phyloP scores from a whole-genome alignment of 2,113 vertebrate genomes.

The Podocnemis expansa region DNA sequence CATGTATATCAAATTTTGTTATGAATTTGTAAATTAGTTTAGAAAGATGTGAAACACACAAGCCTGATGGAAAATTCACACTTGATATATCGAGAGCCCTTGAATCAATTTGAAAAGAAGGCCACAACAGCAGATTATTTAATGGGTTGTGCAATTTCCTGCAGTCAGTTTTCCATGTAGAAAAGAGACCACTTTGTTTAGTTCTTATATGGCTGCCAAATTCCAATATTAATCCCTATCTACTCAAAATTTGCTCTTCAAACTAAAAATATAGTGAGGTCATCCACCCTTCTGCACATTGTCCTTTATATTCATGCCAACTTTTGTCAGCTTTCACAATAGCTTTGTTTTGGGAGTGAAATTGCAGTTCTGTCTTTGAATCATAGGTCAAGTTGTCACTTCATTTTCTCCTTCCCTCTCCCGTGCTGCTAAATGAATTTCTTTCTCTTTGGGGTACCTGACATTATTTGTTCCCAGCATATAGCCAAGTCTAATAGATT shows the following conservation, averaged over 20 bases:
- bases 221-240: neutral
- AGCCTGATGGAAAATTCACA: neutral
- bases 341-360: neutral
- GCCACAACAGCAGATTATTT: neutral
- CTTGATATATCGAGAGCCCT: neutral
- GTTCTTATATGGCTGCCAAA: neutral
- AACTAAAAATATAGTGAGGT: neutral
- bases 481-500: neutral
- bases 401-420: neutral
- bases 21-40: neutral
- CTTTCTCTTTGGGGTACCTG: neutral
- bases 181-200: neutral
- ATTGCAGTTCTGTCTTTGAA: neutral
- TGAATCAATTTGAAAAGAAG: neutral
- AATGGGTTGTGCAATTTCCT: neutral
- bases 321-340: neutral
- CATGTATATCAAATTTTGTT: neutral
- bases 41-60: neutral
- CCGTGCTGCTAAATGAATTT: neutral
- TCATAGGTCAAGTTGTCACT: neutral
- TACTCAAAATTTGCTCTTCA: neutral
- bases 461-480: neutral
- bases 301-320: neutral
- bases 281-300: neutral
- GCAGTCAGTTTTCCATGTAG: neutral